Evolutionary conservation across 2,113 vertebrate species (phyloP), one percentile per base, ranked within the genome.

Genomic region (Chaenogobius annularis): DNA sequence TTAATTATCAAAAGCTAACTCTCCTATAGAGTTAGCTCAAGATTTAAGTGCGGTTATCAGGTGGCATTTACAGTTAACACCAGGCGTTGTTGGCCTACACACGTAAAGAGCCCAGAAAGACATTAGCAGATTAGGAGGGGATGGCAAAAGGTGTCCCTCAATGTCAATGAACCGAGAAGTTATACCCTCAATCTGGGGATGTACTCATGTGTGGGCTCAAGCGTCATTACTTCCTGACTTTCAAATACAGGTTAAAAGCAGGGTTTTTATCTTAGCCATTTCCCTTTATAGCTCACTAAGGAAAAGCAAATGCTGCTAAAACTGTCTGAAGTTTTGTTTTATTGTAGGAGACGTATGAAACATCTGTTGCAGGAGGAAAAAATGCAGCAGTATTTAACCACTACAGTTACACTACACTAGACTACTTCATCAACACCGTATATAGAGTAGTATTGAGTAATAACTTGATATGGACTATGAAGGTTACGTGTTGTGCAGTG

Each of bases 1-100:
- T 70, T 87, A 86, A 89, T 87, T 78, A 84, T 75, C 54, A 44
- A 14, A 40, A 80, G 26, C 23, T 19, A 65, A 74, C 55, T 50
- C 73, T 75, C 69, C 26, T 17, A n/a, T 55, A 8, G 71, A 68
- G 66, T 79, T 81, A 54, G 75, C 82, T 72, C 65, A 37, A 68
- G 66, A 35, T 79, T 65, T 77, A 79, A 75, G 54, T 62, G 46
- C 44, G 1, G 62, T 83, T 81, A 83, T 81, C 74, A 65, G 72
- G 26, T 85, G 88, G 61, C 52, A 87, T 88, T 89, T 80, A 69
- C 69, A 71, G 76, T 77, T 86, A 75, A 79, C 75, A 73, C 14
- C 13, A 54, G 52, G 69, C 69, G 52, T 59, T 68, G 55, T 31
- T 72, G 75, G 76, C 75, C 63, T 64, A 37, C 31, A 66, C 20